Evolutionary conservation across 1,140 invertebrate species (phyloP).

Genomic region (Micrasema longulum): DNA sequence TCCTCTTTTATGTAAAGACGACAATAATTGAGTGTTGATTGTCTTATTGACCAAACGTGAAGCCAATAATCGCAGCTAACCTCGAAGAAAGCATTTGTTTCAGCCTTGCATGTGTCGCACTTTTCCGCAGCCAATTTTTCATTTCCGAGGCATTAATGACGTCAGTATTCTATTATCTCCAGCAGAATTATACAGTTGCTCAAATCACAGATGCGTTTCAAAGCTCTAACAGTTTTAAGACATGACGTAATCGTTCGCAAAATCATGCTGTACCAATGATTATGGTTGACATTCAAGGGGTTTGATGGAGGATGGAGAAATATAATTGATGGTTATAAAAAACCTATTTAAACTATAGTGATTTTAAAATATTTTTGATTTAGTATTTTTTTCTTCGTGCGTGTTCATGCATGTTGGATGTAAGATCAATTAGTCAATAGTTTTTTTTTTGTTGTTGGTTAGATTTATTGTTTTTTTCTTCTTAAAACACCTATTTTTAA

Average conservation of each 20-base stretch:
- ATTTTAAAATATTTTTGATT: too few species aligned
- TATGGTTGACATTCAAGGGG: background rate
- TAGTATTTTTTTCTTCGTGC: too few species aligned
- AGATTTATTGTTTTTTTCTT: too few species aligned
- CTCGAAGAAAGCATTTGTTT: background rate
- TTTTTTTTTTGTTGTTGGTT: too few species aligned
- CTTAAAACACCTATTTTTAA: too few species aligned
- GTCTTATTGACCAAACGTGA: background rate
- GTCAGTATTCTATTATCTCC: background rate
- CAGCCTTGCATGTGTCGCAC: background rate
- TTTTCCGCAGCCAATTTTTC: slow-evolving; percentile 9
- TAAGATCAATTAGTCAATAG: too few species aligned
- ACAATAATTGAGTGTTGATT: too few species aligned
- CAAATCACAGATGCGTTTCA: slow-evolving; percentile 6
- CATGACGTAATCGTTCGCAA: background rate
- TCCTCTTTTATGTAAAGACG: too few species aligned
- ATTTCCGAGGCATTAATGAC: background rate
- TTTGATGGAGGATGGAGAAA: background rate
- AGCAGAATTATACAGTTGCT: background rate
- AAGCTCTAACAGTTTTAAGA: background rate
- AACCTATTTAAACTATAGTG: too few species aligned
- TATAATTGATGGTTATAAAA: background rate
- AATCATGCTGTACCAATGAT: background rate
- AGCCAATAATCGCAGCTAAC: too few species aligned
- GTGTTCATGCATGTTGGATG: too few species aligned